Evolutionary conservation across 2,888 invertebrate genomes (phyloP).

Genomic region (Drosophila maculinotata): DNA sequence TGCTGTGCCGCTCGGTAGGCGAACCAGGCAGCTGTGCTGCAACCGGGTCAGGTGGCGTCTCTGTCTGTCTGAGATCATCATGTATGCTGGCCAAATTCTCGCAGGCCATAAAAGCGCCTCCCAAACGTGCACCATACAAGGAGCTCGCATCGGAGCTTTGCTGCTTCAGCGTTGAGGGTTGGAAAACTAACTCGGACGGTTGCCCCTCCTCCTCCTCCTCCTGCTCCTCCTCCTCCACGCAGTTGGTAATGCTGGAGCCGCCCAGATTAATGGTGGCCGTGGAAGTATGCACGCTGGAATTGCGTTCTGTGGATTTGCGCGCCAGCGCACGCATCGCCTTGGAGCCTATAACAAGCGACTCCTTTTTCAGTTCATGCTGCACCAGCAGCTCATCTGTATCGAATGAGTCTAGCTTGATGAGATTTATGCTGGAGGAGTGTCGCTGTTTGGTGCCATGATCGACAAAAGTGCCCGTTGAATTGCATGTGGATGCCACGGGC

Average conservation of each 20-base stretch:
- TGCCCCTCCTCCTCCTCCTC: conserved; percentile 4
- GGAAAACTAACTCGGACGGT: background rate
- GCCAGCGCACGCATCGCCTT: conserved; percentile 81
- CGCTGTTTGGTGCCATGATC: conserved; percentile 84
- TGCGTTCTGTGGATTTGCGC: conserved; percentile 78
- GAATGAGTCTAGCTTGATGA: conserved; percentile 80
- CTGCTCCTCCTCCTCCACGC: conserved; percentile 51
- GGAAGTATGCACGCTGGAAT: conserved; percentile 85
- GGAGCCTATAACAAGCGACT: conserved; percentile 84
- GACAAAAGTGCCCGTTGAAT: conserved; percentile 86
- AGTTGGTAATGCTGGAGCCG: conserved; percentile 59
- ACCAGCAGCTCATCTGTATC: conserved; percentile 47
- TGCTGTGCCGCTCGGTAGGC: conserved; percentile 87
- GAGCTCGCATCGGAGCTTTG: conserved; percentile 88
- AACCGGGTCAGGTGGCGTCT: background rate
- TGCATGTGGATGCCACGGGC: conserved; percentile 72
- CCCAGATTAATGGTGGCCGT: conserved; percentile 85
- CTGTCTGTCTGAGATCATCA: conserved; percentile 85
- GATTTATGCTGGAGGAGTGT: conserved; percentile 81
- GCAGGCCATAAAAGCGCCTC: conserved; percentile 87
- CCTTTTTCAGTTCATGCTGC: conserved; percentile 72
- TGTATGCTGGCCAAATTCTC: conserved; percentile 87
- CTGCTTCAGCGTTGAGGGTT: conserved; percentile 63
- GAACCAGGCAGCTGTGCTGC: conserved; percentile 44
- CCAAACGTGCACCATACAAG: conserved; percentile 86